Evolutionary conservation across 2,113 vertebrate genomes (phyloP).

Genomic region (Peromyscus polionotus): DNA sequence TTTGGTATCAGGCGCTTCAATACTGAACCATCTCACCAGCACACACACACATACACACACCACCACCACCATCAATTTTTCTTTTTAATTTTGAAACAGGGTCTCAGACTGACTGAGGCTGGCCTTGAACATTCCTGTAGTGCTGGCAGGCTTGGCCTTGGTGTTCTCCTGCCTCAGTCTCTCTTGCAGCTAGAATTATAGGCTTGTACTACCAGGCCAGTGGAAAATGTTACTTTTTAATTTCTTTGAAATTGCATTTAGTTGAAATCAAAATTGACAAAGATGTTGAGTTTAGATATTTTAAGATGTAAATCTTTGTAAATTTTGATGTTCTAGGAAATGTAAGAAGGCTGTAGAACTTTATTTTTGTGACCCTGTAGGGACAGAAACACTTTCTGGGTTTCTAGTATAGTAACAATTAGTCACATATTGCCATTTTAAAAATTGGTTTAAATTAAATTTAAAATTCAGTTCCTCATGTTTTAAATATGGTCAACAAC

Average conservation of each 20-base stretch:
- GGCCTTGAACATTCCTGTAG: background rate
- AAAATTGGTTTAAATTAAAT: constrained; percentile 44
- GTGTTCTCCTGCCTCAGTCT: background rate
- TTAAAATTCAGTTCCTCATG: background rate
- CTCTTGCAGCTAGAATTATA: background rate
- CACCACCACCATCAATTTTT: background rate
- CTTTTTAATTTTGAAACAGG: background rate
- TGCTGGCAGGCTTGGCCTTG: background rate
- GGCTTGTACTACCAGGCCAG: background rate
- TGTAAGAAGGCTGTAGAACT: background rate
- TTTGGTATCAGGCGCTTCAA: background rate
- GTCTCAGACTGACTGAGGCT: background rate
- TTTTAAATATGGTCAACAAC: background rate
- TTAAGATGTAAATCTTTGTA: constrained; percentile 31
- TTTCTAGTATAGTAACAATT: background rate
- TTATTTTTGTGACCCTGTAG: constrained; percentile 46
- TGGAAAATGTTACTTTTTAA: background rate
- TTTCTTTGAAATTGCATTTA: background rate
- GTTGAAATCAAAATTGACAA: background rate
- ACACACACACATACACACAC: background rate
- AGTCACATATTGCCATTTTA: background rate
- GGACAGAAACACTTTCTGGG: background rate
- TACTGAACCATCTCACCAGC: background rate
- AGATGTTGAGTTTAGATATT: constrained; percentile 6
- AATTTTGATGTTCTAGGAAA: constrained; percentile 47